Percentiles rank a stretch among this genome's conserved stretches.
Conservation (phyloP, 2,113 vertebrate genomes). For the Limanda limanda region DNA sequence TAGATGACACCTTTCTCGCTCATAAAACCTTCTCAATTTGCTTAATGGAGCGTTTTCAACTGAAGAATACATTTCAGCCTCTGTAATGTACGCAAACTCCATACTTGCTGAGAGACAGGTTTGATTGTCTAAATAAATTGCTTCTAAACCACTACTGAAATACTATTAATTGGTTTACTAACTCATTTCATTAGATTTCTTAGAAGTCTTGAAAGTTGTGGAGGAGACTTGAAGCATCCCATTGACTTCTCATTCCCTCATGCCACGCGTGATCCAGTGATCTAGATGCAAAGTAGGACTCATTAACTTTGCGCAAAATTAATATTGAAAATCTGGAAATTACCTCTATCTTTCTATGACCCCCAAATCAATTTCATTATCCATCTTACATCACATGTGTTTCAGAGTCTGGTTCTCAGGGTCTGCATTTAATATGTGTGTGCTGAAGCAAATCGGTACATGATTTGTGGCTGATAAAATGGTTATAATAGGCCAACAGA, state of each 20-base stretch:
- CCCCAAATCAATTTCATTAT: conserved; percentile 20
- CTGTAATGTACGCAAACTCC: no score
- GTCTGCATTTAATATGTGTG: not conserved
- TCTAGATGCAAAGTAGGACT: not conserved
- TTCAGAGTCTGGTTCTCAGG: not conserved
- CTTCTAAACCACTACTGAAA: conserved; percentile 8
- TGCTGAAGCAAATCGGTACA: conserved; percentile 14
- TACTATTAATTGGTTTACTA: conserved; percentile 12
- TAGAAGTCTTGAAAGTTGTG: not conserved
- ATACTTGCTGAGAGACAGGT: not conserved
- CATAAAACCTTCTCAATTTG: not conserved
- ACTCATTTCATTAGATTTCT: conserved; percentile 14
- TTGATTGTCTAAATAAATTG: conserved; percentile 37
- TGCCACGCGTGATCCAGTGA: not conserved
- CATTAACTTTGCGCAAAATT: conserved; percentile 25
- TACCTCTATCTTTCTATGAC: not conserved
- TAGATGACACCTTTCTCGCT: not conserved
- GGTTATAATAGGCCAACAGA: conserved; percentile 16
- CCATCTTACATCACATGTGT: not conserved
- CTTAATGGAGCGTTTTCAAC: not conserved
- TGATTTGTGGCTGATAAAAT: conserved; percentile 27
- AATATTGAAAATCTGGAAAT: conserved; percentile 12
- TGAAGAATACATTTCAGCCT: not conserved
- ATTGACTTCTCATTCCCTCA: not conserved
- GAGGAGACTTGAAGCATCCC: not conserved